Evolutionary conservation across 2,888 invertebrate species (phyloP).

Genomic region (Plutella xylostella): DNA sequence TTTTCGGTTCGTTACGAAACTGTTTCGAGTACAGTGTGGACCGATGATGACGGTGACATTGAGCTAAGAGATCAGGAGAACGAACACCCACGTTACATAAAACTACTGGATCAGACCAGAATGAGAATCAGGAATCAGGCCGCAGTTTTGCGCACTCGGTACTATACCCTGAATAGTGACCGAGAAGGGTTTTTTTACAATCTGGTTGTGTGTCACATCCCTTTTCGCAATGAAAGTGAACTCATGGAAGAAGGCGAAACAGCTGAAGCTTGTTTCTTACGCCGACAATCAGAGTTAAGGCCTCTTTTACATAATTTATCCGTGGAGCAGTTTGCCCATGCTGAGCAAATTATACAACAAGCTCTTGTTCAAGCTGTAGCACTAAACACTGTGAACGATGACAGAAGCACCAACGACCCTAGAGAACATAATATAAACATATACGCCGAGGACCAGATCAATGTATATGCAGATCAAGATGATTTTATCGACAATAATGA

Average conservation of each 20-base stretch:
- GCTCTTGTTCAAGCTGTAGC: too few relatives aligned
- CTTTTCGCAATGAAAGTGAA: conserved; percentile 21
- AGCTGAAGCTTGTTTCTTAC: conserved; percentile 19
- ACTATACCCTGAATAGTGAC: conserved; percentile 24
- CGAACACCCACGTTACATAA: conserved; percentile 15
- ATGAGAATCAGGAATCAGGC: conserved; percentile 25
- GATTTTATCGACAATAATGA: too few relatives aligned
- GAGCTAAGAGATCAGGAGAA: conserved; percentile 20
- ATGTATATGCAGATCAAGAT: too few relatives aligned
- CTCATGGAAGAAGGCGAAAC: conserved; percentile 20
- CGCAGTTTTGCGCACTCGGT: conserved; percentile 25
- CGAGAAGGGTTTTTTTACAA: too few relatives aligned
- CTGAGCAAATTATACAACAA: too few relatives aligned
- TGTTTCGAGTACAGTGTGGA: conserved; percentile 16
- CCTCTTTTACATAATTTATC: too few relatives aligned
- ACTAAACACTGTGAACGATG: too few relatives aligned
- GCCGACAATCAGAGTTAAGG: conserved; percentile 18
- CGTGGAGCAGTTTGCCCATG: too few relatives aligned
- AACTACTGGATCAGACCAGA: conserved; percentile 20
- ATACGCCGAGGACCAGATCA: too few relatives aligned
- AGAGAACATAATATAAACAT: too few relatives aligned
- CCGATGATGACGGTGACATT: conserved; percentile 19
- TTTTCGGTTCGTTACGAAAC: conserved; percentile 25
- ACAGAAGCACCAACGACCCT: too few relatives aligned
- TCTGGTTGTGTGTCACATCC: conserved; percentile 22